Base-by-base conservation (phyloP, 30 jellyfish, hydroid and myxozoan genomes). In the Hydractinia echinata region DNA sequence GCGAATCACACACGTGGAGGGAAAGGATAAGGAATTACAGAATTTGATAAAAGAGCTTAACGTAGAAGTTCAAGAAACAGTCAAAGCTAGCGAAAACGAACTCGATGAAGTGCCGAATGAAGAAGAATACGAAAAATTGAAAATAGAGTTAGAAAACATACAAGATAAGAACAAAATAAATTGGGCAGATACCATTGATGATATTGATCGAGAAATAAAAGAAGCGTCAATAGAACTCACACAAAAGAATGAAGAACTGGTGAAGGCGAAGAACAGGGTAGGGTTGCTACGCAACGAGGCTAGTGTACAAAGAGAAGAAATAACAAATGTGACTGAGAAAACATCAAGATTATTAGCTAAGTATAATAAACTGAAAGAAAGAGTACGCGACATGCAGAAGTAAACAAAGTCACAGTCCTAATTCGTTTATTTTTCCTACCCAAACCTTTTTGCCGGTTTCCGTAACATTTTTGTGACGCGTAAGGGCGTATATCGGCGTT, bases 291-390 rank as follows among this genome's bases (percentile, higher is more conserved):
- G 8, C 19, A 6, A 64, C 19, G 51, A 64, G 16, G 74, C 19
- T 6, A 44, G 74, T 7, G 51, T n/a, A 13, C 74, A 64, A 64
- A 64, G 39, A 44, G 74, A 64, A 64, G 74, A 64, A 64, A 64
- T 64, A 6, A 13, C 74, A 51, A 64, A 64, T 6, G 74, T 64
- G 19, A n/a, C 18, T 51, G 74, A 64, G 18, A 13, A 51, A 13
- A 64, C 51, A 13, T 2, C 19, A 7, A 64, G 39, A 64, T 51
- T 64, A n/a, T 51, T n/a, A 64, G 74, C 16, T 7, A 64, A 64
- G 39, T 64, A 64, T 64, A 51, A 64, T n/a, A 64, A 64, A 64
- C 39, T 64, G 39, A 64, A 51, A 64, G 51, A 64, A 64, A 64
- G 7, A 64, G 19, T 44, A n/a, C 19, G 19, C 7, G 74, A 6